phyloP scores from a whole-genome alignment of 2,888 invertebrate genomes.

The Hofmannophila pseudospretella region DNA sequence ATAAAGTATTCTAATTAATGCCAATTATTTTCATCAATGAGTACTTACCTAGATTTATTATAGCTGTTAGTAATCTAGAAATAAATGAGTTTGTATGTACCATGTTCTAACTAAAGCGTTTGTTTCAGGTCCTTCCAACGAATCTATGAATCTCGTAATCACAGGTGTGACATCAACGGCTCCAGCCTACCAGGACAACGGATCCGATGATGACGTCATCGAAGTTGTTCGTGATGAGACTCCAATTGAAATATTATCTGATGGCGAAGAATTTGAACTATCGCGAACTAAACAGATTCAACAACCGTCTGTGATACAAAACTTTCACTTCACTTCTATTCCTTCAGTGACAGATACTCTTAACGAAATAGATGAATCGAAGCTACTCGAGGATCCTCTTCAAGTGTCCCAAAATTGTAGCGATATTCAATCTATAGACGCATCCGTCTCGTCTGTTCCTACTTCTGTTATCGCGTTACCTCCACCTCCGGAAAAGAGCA shows the following conservation, averaged over 20 bases:
- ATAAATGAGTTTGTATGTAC: no score
- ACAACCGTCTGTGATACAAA: slow-evolving; percentile 15
- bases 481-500: slow-evolving; percentile 9
- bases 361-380: slow-evolving; percentile 18
- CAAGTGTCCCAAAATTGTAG: slow-evolving; percentile 19
- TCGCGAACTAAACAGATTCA: slow-evolving; percentile 27
- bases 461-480: slow-evolving; percentile 12
- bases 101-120: slow-evolving; percentile 1
- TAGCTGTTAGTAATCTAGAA: no score
- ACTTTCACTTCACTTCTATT: slow-evolving; percentile 28
- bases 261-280: slow-evolving; percentile 56
- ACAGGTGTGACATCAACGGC: slow-evolving; percentile 29
- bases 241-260: slow-evolving; percentile 66
- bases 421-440: slow-evolving; percentile 14
- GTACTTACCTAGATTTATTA: no score
- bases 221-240: slow-evolving; percentile 67
- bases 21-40: no score
- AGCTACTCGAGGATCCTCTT: slow-evolving; percentile 31
- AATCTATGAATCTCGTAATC: slow-evolving; percentile 27
- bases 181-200: slow-evolving; percentile 25
- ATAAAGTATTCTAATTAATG: no score
- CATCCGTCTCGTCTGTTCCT: slow-evolving; percentile 5
- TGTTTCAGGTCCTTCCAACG: slow-evolving; percentile 12
- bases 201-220: slow-evolving; percentile 67
- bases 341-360: slow-evolving; percentile 25